Evolutionary conservation across 2,797 vertebrate genomes (phyloP), one percentile per base, ranked within the genome.

Genomic region (Trachurus trachurus): DNA sequence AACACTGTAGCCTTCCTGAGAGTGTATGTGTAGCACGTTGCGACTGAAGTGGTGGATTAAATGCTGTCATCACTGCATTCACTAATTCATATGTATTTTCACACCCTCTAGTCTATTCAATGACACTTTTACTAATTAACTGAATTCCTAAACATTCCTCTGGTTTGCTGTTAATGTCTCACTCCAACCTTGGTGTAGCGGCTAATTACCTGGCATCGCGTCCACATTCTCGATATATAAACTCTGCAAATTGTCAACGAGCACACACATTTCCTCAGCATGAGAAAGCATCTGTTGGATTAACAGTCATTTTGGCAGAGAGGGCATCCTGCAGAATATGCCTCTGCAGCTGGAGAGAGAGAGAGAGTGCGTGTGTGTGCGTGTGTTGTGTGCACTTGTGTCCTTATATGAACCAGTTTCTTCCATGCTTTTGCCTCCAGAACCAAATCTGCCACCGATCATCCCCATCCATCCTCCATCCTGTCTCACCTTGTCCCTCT

Each of bases 251-350:
- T 54, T 74, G 60, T 76, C 58, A 66, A 66, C 17, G 66, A 68
- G 69, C 26, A 31, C 52, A 29, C 53, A 74, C 26, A 76, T 54
- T 86, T 82, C n/a, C 16, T 21, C 45, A 74, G 71, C 74, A 69
- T 56, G 58, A 42, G 66, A 80, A 81, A 80, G 63, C 81, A 80
- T 78, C 78, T 87, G 83, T 74, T 82, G 81, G 66, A 85, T 83
- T 88, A 87, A 57, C 63, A 57, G 49, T 52, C 58, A 75, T 70
- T 86, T 82, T 83, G 82, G 74, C 75, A 78, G 70, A 79, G 66
- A 59, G 56, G 57, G 50, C 44, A 73, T 58, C 26, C 62, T 66
- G 77, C 52, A 60, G 71, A 83, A 70, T 60, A 34, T 66, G 61
- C 34, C 57, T 82, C 68, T 80, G 78, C 71, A 87, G 81, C 80